Conservation (phyloP, 2,113 vertebrate genomes). For the Sylvilagus bachmani region DNA sequence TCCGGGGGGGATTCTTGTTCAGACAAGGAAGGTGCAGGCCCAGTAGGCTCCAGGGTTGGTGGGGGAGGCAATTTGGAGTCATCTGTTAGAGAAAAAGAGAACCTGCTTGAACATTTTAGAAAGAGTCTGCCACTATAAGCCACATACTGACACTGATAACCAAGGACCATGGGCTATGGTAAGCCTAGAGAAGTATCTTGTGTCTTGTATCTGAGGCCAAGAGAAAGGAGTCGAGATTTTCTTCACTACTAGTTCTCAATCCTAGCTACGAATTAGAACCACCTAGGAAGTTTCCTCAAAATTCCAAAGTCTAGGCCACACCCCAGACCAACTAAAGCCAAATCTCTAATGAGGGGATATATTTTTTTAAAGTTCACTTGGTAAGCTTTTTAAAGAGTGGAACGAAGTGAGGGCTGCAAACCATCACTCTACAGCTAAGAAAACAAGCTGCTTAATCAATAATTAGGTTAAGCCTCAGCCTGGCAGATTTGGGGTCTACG, state of each 20-base stretch:
- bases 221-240: neutral
- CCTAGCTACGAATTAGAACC: neutral
- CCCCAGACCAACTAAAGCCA: neutral
- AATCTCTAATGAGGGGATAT: neutral
- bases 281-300: conserved; percentile 47
- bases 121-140: conserved; percentile 56
- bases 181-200: neutral
- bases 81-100: conserved; percentile 90
- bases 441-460: neutral
- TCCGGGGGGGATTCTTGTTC: conserved; percentile 93
- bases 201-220: neutral
- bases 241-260: neutral
- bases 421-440: neutral
- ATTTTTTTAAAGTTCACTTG: neutral
- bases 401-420: neutral
- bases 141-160: conserved; percentile 29
- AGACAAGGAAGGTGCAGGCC: conserved; percentile 92
- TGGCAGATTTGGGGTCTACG: neutral
- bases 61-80: conserved; percentile 93
- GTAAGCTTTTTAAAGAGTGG: neutral
- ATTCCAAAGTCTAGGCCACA: neutral
- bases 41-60: conserved; percentile 96
- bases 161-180: neutral
- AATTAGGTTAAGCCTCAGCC: neutral
- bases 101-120: conserved; percentile 84